These are phyloP conservation scores for Cerceris ruficornis DNA, from an alignment of 2,888 invertebrate species.

Conservation along the genomic window DNA sequence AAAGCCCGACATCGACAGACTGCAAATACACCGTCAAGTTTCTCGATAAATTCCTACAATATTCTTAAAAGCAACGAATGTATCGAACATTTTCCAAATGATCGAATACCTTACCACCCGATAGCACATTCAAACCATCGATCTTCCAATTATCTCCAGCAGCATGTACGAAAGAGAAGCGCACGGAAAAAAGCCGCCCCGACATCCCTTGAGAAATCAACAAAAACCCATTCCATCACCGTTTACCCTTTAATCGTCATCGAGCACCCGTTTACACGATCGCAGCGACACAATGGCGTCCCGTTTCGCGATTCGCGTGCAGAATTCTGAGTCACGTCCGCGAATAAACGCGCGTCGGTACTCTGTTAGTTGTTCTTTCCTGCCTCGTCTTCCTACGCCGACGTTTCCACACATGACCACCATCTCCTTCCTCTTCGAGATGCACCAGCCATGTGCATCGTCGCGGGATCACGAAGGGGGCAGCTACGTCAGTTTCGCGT, in stretches of 20 bases:
- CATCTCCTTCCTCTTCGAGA: conserved; percentile 3
- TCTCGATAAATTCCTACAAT: too few relatives aligned
- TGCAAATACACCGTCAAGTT: too few relatives aligned
- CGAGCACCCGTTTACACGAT: conserved; percentile 10
- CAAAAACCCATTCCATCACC: background rate
- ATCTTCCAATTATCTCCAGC: too few relatives aligned
- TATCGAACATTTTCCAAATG: too few relatives aligned
- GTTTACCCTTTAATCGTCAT: background rate
- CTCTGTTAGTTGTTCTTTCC: conserved; percentile 26
- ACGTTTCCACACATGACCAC: conserved; percentile 7
- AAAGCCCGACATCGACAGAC: too few relatives aligned
- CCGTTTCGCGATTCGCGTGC: conserved; percentile 19
- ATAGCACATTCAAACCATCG: too few relatives aligned
- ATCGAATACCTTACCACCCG: too few relatives aligned
- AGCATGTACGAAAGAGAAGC: too few relatives aligned
- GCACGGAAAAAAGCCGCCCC: background rate
- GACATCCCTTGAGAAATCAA: background rate
- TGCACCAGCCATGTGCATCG: background rate
- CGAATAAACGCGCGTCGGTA: conserved; percentile 59
- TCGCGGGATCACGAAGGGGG: background rate
- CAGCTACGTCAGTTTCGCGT: conserved; percentile 9
- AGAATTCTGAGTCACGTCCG: conserved; percentile 69
- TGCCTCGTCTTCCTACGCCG: conserved; percentile 10
- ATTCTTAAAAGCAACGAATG: too few relatives aligned
- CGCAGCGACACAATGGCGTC: background rate